Percentiles rank a stretch among this genome's conserved stretches.
These are phyloP conservation scores for Heterodera schachtii DNA, from an alignment of 1,140 invertebrate genomes.

Conservation along the genomic window DNA sequence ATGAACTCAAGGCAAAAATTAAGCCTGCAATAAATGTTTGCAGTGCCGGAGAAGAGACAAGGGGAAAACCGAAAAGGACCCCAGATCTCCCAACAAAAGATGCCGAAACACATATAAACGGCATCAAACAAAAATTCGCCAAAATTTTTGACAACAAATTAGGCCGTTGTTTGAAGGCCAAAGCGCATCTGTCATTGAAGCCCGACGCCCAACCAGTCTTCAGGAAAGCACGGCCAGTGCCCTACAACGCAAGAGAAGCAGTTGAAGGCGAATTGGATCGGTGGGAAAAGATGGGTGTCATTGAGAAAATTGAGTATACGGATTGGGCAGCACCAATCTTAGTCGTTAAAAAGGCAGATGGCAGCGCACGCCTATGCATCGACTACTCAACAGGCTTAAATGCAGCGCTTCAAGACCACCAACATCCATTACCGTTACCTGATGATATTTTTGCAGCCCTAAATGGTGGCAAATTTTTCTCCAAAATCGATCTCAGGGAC, in stretches of 20 bases:
- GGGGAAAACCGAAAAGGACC: too few species aligned
- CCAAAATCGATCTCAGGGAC: too few species aligned
- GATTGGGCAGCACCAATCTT: conserved; percentile 68
- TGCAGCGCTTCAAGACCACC: conserved; percentile 33
- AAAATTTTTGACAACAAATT: conserved; percentile 17
- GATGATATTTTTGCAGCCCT: conserved; percentile 49
- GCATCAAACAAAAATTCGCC: conserved; percentile 9
- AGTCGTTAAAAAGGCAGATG: conserved; percentile 64
- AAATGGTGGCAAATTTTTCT: conserved; percentile 45
- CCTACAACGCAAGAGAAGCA: conserved; percentile 44
- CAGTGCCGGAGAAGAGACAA: not conserved
- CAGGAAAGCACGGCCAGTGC: conserved; percentile 51
- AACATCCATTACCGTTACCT: conserved; percentile 53
- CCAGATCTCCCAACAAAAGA: too few species aligned
- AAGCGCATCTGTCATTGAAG: conserved; percentile 42
- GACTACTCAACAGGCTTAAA: conserved; percentile 65
- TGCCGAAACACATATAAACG: not conserved
- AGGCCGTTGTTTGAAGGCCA: conserved; percentile 39
- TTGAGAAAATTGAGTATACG: conserved; percentile 56
- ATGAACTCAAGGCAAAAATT: not conserved
- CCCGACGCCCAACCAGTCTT: conserved; percentile 33
- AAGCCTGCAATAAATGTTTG: not conserved
- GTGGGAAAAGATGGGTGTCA: conserved; percentile 44
- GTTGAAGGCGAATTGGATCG: conserved; percentile 61
- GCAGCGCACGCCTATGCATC: conserved; percentile 64